phyloP scores from a whole-genome alignment of 2,888 invertebrate species.

The Ectemnius cavifrons region DNA sequence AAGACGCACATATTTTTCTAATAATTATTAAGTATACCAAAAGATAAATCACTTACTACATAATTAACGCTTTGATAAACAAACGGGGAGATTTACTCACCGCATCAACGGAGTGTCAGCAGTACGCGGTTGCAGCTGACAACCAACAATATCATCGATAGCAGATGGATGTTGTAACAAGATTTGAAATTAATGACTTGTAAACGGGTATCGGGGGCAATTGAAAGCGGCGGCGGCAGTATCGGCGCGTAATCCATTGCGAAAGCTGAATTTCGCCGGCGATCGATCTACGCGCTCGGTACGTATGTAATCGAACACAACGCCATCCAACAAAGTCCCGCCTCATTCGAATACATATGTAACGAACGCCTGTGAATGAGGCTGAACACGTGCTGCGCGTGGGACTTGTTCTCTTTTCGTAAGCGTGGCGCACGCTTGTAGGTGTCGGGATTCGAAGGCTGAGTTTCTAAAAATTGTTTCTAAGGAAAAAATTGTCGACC shows the following conservation, averaged over 20 bases:
- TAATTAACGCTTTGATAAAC: no score
- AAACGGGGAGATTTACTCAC: no score
- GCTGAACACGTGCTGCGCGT: constrained; percentile 54
- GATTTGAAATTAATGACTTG: constrained; percentile 3
- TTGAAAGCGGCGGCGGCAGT: constrained; percentile 6
- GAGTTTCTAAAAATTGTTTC: constrained; percentile 40
- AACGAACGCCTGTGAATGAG: constrained; percentile 32
- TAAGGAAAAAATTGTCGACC: neutral
- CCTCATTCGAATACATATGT: constrained; percentile 29
- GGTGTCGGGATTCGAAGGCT: constrained; percentile 48
- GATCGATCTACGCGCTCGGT: neutral
- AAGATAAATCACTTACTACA: no score
- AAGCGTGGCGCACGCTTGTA: constrained; percentile 27
- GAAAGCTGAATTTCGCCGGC: constrained; percentile 14
- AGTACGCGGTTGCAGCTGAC: no score
- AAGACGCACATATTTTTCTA: no score
- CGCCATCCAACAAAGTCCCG: neutral
- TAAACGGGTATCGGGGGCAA: constrained; percentile 7
- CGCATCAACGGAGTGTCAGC: no score
- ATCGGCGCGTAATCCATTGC: neutral
- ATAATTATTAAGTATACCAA: no score
- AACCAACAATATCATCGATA: neutral
- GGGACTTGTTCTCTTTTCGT: constrained; percentile 58
- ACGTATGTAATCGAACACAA: no score
- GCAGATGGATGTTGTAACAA: neutral